Evolutionary conservation across 2,888 invertebrate genomes (phyloP), one percentile per base, ranked within the genome.

Genomic region (Sinodicranocentrus sp.): DNA sequence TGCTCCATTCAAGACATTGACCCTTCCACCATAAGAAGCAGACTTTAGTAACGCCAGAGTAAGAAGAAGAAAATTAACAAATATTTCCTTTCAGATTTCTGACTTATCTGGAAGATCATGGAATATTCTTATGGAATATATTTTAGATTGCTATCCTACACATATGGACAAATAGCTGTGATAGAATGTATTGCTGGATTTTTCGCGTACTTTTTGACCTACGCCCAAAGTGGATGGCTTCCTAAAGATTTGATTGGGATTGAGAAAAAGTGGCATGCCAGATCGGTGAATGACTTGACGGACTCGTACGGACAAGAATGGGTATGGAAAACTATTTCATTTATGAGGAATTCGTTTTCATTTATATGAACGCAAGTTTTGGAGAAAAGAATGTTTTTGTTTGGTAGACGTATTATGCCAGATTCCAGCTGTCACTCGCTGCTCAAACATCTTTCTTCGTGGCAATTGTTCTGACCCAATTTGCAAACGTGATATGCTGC

Each of bases 21-120:
- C 77, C 90, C 90, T 2, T 80, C 88, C 71, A 94, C 89, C 93
- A 93, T 0, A 87, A 91, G 59, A 91, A 92, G 23, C 94, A 94
- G 89, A 93, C 93, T 75, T 92, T 95, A 52, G 95, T 95, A 17
- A 80, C 80, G 15, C 52, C 28, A 63, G 63, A 80, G 80, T 80
- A 79, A 70, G 68, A 5, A 43, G n/a, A 25, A 48, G 33, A 23
- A 39, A 63, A 65, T 63, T 23, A 17, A 3, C 21, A 43, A 65
- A 48, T 44, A 43, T 17, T 13, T 8, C 39, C 39, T 8, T 39
- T 59, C 25, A n/a, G 8, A 57, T 43, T 59, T 39, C n/a, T 59
- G 8, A 19, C 39, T 39, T 39, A 39, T 39, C 39, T 39, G 6
- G 6, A 8, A 8, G 6, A 13, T 8, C 39, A 8, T 39, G 39